Conservation (phyloP, 2,797 vertebrate genomes). For the Sebastes cheni region DNA sequence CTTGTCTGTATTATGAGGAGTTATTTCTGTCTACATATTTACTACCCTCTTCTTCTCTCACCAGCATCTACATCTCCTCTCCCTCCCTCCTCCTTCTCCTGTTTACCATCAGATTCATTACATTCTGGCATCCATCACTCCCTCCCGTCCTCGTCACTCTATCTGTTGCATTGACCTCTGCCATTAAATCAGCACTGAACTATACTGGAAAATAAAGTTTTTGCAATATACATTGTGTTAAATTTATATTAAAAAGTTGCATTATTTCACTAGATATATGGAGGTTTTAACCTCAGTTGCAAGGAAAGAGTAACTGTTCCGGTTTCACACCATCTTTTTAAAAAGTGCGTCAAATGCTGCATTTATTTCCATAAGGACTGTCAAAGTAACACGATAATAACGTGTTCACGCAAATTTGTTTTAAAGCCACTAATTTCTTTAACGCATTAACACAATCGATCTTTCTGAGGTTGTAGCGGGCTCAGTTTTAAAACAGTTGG, state of each 20-base stretch:
- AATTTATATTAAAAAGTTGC: background rate
- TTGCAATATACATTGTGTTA: background rate
- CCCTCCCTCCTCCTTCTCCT: background rate
- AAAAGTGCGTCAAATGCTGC: background rate
- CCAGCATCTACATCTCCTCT: background rate
- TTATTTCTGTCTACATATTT: constrained; percentile 48
- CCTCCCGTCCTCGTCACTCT: background rate
- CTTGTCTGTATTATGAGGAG: constrained; percentile 16
- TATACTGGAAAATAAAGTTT: background rate
- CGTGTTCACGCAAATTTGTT: too few relatives aligned
- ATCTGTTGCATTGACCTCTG: background rate
- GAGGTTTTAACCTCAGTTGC: background rate
- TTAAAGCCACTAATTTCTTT: too few relatives aligned
- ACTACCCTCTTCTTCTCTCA: background rate
- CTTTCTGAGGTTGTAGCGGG: too few relatives aligned
- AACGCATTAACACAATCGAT: too few relatives aligned
- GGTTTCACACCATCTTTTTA: background rate
- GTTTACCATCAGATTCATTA: constrained; percentile 4
- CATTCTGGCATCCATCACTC: background rate
- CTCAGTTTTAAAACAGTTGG: too few relatives aligned
- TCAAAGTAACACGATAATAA: too few relatives aligned
- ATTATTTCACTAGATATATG: background rate
- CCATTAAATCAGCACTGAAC: background rate
- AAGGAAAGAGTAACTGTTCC: background rate
- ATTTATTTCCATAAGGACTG: background rate